Conservation (phyloP, 2,113 vertebrate genomes). For the Pachycephala philippinensis region DNA sequence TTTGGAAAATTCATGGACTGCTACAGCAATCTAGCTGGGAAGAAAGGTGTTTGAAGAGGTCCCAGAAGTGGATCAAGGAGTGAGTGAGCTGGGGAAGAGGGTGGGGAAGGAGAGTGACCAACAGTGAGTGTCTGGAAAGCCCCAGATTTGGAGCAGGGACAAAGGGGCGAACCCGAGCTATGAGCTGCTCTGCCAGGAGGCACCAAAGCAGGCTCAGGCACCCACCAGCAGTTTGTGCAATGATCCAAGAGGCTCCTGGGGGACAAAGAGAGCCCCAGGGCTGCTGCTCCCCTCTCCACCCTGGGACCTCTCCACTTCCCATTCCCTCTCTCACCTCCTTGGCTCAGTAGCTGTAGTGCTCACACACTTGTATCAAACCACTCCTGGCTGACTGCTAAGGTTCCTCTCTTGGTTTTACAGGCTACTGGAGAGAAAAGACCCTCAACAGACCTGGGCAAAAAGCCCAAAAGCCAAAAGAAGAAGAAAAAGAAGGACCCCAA, state of each 20-base stretch:
- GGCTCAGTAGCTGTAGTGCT: not conserved
- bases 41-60: not conserved
- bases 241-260: not conserved
- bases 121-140: not conserved
- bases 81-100: not conserved
- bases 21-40: not conserved
- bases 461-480: conserved; percentile 97
- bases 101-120: not conserved
- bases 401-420: conserved; percentile 63
- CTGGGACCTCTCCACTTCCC: not conserved
- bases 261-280: not conserved
- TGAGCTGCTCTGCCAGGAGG: not conserved
- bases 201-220: not conserved
- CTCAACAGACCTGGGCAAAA: conserved; percentile 91
- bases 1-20: not conserved
- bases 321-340: not conserved
- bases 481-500: conserved; percentile 99
- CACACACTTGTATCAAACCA: not conserved
- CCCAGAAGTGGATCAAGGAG: not conserved
- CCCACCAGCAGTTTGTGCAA: not conserved
- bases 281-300: accelerated
- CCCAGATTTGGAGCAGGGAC: not conserved
- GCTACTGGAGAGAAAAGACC: conserved; percentile 92
- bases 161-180: not conserved
- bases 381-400: not conserved